A percentile compares a stretch with the other conserved stretches of the same genome.
Conservation (phyloP, 2,888 invertebrate genomes). For the Endotricha flammealis region DNA sequence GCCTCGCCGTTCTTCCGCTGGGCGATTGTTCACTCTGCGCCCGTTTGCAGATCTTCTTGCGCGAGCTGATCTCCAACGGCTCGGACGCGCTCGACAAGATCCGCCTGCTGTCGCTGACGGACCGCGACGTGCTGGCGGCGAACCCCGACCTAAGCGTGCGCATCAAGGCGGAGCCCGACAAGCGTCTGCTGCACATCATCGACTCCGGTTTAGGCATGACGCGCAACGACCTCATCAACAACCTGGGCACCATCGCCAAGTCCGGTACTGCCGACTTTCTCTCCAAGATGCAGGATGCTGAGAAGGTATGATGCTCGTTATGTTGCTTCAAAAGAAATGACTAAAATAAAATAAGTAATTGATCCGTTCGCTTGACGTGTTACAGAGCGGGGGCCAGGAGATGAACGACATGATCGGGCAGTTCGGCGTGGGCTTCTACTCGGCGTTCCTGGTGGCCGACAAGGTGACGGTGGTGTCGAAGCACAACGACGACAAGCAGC, state of each 20-base stretch:
- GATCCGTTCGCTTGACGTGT: neutral
- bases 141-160: slow-evolving; percentile 92
- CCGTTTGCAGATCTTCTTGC: slow-evolving; percentile 88
- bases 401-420: slow-evolving; percentile 99
- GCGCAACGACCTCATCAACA: slow-evolving; percentile 92
- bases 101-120: slow-evolving; percentile 93
- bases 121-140: slow-evolving; percentile 85
- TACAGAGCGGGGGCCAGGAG: slow-evolving; percentile 78
- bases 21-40: neutral
- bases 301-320: slow-evolving; percentile 34
- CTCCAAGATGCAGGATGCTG: slow-evolving; percentile 89
- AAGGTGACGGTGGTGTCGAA: slow-evolving; percentile 97
- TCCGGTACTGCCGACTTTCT: slow-evolving; percentile 98
- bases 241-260: slow-evolving; percentile 98
- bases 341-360: neutral
- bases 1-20: neutral
- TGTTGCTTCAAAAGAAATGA: no score
- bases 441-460: slow-evolving; percentile 97
- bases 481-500: slow-evolving; percentile 94
- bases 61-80: slow-evolving; percentile 99
- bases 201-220: slow-evolving; percentile 99
- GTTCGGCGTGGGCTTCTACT: slow-evolving; percentile 99
- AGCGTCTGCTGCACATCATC: slow-evolving; percentile 93
- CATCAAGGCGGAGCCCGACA: slow-evolving; percentile 96
- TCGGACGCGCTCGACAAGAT: slow-evolving; percentile 99